Evolutionary conservation across 1,140 invertebrate genomes (phyloP).

Genomic region (Drosophila sulfurigaster): DNA sequence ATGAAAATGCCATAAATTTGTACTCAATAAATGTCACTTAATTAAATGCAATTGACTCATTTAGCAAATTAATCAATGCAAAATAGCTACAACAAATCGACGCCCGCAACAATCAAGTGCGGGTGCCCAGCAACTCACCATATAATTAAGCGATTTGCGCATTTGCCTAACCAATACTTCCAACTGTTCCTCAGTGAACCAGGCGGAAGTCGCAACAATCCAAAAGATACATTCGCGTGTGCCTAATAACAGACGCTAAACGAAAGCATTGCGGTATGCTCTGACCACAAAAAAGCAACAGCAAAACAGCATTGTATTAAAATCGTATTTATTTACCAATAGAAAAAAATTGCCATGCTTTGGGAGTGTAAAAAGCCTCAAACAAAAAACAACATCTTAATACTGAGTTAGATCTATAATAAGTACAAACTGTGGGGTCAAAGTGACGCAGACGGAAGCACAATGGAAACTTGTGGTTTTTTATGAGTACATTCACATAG

Average conservation of each 20-base stretch:
- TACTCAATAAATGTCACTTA: conserved; percentile 51
- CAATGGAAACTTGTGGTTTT: conserved; percentile 39
- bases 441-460: conserved; percentile 55
- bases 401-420: conserved; percentile 27
- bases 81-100: conserved; percentile 15
- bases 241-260: conserved; percentile 63
- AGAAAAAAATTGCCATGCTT: conserved; percentile 15
- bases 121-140: conserved; percentile 54
- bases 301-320: conserved; percentile 46
- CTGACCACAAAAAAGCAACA: conserved; percentile 22
- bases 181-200: neutral
- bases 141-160: conserved; percentile 72
- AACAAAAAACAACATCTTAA: conserved; percentile 43
- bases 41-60: conserved; percentile 54
- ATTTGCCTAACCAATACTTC: conserved; percentile 47
- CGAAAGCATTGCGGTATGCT: conserved; percentile 48
- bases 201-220: conserved; percentile 57
- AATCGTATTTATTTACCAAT: conserved; percentile 58
- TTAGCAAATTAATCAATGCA: conserved; percentile 63
- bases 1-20: conserved; percentile 42
- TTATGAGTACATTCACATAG: conserved; percentile 6
- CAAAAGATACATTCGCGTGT: conserved; percentile 51
- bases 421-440: conserved; percentile 19
- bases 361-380: conserved; percentile 41
- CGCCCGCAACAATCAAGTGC: conserved; percentile 47